Evolutionary conservation across 2,113 vertebrate species (phyloP).

Genomic region (Oncorhynchus nerka): DNA sequence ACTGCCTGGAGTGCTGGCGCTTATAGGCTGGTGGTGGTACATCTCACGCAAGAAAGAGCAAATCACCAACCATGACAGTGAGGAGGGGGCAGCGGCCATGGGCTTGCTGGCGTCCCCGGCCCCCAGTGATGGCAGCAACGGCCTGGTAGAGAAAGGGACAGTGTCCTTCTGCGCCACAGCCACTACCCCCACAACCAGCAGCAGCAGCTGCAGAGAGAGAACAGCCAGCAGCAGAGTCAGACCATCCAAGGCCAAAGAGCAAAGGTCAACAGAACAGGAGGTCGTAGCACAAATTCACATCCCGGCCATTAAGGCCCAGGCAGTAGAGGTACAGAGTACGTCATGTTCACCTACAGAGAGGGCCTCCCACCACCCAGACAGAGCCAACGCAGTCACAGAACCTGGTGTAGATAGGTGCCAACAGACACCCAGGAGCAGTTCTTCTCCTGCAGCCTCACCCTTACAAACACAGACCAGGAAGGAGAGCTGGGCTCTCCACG

Average conservation of each 20-base stretch:
- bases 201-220: conserved; percentile 22
- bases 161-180: conserved; percentile 13
- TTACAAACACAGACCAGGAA: background rate
- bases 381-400: conserved; percentile 2
- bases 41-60: conserved; percentile 85
- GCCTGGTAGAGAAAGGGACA: conserved; percentile 60
- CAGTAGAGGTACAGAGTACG: conserved; percentile 18
- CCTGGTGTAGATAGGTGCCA: background rate
- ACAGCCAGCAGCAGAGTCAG: background rate
- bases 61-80: conserved; percentile 39
- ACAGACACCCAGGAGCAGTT: background rate
- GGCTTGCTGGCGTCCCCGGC: conserved; percentile 50
- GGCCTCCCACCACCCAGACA: background rate
- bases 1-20: conserved; percentile 85
- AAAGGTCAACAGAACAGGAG: conserved; percentile 45
- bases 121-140: conserved; percentile 62
- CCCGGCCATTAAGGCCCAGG: conserved; percentile 26
- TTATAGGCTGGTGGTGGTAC: conserved; percentile 95
- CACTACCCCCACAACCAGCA: conserved; percentile 18
- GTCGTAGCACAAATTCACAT: conserved; percentile 39
- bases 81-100: conserved; percentile 21
- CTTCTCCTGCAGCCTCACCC: background rate
- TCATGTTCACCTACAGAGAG: background rate
- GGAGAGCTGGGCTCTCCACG: background rate
- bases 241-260: conserved; percentile 27